A percentile compares a stretch with the other conserved stretches of the same genome.
These are phyloP conservation scores for Bombyx mandarina DNA, from an alignment of 1,140 invertebrate genomes.

Conservation along the genomic window DNA sequence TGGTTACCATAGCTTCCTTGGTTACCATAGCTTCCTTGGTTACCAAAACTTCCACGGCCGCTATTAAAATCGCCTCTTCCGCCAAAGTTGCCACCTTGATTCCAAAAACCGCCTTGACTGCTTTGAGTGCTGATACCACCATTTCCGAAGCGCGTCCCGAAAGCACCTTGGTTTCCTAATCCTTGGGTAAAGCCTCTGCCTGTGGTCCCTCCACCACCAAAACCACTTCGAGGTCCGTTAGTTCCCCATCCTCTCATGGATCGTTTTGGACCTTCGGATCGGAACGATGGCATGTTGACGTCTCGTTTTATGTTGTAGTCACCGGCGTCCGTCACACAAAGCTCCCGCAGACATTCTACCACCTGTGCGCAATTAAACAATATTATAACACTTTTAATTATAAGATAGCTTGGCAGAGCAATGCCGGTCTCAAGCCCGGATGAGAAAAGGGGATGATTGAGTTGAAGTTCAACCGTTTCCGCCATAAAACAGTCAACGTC, in stretches of 20 bases:
- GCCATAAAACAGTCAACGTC: too few species aligned
- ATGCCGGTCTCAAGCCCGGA: too few species aligned
- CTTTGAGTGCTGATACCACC: conserved; percentile 6
- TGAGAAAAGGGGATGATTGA: background rate
- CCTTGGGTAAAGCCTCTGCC: conserved; percentile 12
- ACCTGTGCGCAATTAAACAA: conserved; percentile 59
- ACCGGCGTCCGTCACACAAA: conserved; percentile 82
- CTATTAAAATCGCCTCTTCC: conserved; percentile 2
- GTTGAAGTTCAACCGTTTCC: background rate
- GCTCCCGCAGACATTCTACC: conserved; percentile 74
- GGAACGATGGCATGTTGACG: conserved; percentile 38
- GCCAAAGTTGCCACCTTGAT: conserved; percentile 17
- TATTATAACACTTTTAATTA: conserved; percentile 5
- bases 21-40: conserved; percentile 12
- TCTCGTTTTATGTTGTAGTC: conserved; percentile 77
- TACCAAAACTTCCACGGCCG: conserved; percentile 8
- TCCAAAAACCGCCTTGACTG: conserved; percentile 21
- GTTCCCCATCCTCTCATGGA: conserved; percentile 48
- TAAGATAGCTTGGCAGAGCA: background rate
- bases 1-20: conserved; percentile 10
- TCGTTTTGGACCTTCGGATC: conserved; percentile 41
- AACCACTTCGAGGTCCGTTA: conserved; percentile 40
- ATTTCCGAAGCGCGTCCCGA: conserved; percentile 6
- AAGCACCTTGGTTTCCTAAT: conserved; percentile 12
- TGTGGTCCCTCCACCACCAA: conserved; percentile 22